Base-by-base conservation (phyloP, 2,113 vertebrate species). In the Campylomormyrus tamandua region DNA sequence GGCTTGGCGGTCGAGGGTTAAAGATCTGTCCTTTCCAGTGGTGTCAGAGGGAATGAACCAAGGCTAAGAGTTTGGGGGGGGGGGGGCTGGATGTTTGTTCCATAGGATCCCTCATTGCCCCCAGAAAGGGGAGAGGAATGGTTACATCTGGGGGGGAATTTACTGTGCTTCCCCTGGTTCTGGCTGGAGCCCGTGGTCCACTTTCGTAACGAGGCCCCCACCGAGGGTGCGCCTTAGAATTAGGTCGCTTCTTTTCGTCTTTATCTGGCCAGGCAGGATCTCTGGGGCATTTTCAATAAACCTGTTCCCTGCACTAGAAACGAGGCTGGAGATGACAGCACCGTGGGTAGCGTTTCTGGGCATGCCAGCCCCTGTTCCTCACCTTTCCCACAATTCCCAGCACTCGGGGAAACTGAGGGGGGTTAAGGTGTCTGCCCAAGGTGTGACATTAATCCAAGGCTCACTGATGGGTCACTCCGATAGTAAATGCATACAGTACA, bases 251-350 rank as follows among this genome's bases (percentile, higher is more conserved):
- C n/a, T 86, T 31, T 50, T 87, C 85, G 39, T 87, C 85, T 53
- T n/a, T 53, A 53, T 87, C 49, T 53, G 27, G 24, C 85, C 49
- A 35, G 85, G 21, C 85, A 21, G 15, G 15, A 39, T 87, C 85
- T 53, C 85, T 53, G 27, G 85, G 85, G 85, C 49, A 53, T 87
- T 87, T 87, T 53, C 50, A 87, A 42, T 86, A 87, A 87, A 56
- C 49, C 49, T 35, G 24, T 15, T 53, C 27, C 27, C 15, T 31
- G n/a, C 27, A 53, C 27, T 53, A 35, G 50, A 87, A 52, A 56
- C 0, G 5, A 13, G 49, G 39, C 83, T 52, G n/a, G 19, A 31
- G 15, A 39, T 53, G 50, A 56, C 10, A 1, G 49, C 9, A 27
- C 24, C 5, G n/a, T 85, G 83, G 45, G 19, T 49, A 85, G 4